Base-by-base conservation (phyloP, 35 echinoderm and acorn worm genomes). In the Apostichopus californicus region DNA sequence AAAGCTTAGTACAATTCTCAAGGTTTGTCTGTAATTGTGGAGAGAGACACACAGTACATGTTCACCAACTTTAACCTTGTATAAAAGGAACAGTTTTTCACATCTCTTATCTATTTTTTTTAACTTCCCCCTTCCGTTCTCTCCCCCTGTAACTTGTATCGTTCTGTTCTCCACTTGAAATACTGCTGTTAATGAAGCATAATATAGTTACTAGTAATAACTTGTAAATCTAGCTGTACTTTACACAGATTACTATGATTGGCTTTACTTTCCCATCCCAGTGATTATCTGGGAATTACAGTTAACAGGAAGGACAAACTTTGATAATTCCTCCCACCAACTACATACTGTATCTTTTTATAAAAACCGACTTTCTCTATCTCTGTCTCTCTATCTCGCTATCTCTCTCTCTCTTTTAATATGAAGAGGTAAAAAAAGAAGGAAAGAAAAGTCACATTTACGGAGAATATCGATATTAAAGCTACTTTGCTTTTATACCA, bases 141-240 rank as follows among this genome's bases (percentile, higher is more conserved):
- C 17, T 75, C 6, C n/a, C n/a, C n/a, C 6, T 75, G 14, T 75
- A 18, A 0, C n/a, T 75, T 73, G 5, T 21, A 1, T 22, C 17
- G 14, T 75, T 75, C n/a, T 75, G 14, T 73, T 73, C 18, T 15
- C 21, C 17, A 18, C 14, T 75, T 22, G n/a, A 20, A 20, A 18
- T 18, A 18, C 71, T 18, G 7, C 7, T 20, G n/a, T 75, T 20
- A 75, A 22, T 22, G 20, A 18, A 22, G 17, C 71, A 75, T 75
- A 75, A 18, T 14, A 18, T 75, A 20, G 71, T 75, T 75, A 46
- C 34, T 75, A 75, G 71, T n/a, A 18, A 18, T 75, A 75, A 75
- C 71, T 61, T 75, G 71, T 75, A 75, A 75, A n/a, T 75, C 71
- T 75, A 18, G 71, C 17, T n/a, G 71, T 75, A 75, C 71, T 75